Evolutionary conservation across 2,888 invertebrate genomes (phyloP).

Genomic region (Melangyna quadrimaculata): DNA sequence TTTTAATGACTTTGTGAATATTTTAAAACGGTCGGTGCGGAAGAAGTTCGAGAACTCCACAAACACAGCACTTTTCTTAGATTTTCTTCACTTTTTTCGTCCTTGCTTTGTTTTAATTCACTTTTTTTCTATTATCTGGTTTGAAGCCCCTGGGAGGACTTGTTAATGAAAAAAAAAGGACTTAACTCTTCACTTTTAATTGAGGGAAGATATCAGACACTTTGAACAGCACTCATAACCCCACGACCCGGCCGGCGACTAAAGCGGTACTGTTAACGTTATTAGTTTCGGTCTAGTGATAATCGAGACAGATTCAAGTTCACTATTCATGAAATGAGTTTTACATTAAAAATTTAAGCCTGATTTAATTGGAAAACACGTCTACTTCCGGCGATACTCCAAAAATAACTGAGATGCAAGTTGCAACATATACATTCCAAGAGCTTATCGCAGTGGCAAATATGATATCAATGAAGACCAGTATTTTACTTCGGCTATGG

Average conservation of each 20-base stretch:
- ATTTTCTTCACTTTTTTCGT: constrained; percentile 28
- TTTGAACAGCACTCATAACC: neutral
- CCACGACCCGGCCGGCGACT: neutral
- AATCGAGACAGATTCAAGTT: constrained; percentile 19
- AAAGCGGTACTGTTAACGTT: constrained; percentile 3
- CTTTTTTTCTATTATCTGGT: constrained; percentile 27
- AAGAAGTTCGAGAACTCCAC: constrained; percentile 39
- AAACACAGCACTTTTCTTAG: constrained; percentile 56
- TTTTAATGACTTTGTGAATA: constrained; percentile 67
- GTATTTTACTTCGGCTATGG: neutral
- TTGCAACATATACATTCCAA: constrained; percentile 60
- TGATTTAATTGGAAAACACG: constrained; percentile 68
- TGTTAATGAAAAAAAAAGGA: constrained; percentile 18
- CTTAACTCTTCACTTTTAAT: constrained; percentile 28
- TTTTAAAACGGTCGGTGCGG: constrained; percentile 54
- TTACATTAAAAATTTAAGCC: constrained; percentile 51
- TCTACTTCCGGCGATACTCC: constrained; percentile 74
- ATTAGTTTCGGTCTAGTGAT: constrained; percentile 1
- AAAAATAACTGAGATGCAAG: constrained; percentile 74
- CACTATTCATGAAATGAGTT: constrained; percentile 37
- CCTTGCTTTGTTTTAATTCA: constrained; percentile 50
- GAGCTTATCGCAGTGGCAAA: constrained; percentile 62
- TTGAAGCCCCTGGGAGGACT: constrained; percentile 18
- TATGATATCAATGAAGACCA: constrained; percentile 23
- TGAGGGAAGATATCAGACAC: neutral